Percentiles rank a stretch among this genome's conserved stretches.
phyloP scores from a whole-genome alignment of 2,797 vertebrate genomes.

The Buphagus erythrorhynchus region DNA sequence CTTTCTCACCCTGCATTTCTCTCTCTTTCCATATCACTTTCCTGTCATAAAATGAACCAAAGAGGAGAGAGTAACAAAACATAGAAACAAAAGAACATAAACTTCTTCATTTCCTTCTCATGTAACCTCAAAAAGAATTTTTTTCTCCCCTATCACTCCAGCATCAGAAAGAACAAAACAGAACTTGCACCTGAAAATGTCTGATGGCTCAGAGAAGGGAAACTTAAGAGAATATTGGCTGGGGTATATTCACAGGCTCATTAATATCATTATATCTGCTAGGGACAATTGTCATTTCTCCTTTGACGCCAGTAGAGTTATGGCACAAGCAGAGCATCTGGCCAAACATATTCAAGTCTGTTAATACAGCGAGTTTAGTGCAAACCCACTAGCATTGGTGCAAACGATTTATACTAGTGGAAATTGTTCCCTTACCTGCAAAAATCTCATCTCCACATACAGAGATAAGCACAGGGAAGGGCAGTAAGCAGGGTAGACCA shows the following conservation, averaged over 20 bases:
- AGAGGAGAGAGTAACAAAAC: background rate
- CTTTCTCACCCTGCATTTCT: background rate
- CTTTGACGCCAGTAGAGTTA: background rate
- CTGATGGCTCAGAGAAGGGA: background rate
- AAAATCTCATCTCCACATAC: background rate
- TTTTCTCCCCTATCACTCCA: background rate
- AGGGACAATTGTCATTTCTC: background rate
- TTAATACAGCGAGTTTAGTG: background rate
- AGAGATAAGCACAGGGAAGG: background rate
- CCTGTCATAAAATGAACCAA: background rate
- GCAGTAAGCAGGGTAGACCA: accelerated
- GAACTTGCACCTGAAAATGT: background rate
- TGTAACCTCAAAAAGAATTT: background rate
- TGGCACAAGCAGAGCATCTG: background rate
- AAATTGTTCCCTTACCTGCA: background rate
- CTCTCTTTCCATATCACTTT: background rate
- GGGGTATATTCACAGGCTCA: background rate
- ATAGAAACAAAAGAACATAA: background rate
- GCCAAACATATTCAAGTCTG: background rate
- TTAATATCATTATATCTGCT: background rate
- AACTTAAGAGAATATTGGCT: background rate
- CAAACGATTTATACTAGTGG: background rate
- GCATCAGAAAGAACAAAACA: background rate
- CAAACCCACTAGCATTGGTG: background rate
- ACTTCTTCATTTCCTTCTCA: background rate